Evolutionary conservation across 2,888 invertebrate genomes (phyloP).

Genomic region (Mechanitis mazaeus): DNA sequence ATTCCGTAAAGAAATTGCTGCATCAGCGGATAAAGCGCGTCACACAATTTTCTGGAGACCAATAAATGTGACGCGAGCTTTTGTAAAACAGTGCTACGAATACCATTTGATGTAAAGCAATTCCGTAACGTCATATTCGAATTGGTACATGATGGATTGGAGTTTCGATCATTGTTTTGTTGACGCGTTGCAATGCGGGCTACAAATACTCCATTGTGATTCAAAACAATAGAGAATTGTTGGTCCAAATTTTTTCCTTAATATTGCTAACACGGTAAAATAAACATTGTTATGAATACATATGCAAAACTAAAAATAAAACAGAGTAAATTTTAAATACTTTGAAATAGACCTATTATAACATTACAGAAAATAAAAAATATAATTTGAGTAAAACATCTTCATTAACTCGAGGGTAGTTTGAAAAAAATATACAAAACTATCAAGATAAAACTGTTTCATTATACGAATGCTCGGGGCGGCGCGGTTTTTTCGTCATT

Average conservation of each 20-base stretch:
- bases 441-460: conserved; percentile 7
- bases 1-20: neutral
- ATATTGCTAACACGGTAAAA: too few species aligned
- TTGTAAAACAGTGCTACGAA: conserved; percentile 1
- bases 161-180: neutral
- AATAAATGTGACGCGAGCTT: conserved; percentile 1
- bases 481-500: conserved; percentile 18
- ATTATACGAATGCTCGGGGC: conserved; percentile 7
- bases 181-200: neutral
- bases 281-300: too few species aligned
- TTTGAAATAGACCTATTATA: neutral
- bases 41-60: neutral
- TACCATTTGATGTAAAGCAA: neutral
- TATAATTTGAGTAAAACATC: neutral
- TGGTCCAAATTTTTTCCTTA: too few species aligned
- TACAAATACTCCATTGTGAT: neutral
- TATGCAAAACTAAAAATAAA: too few species aligned
- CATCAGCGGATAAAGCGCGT: neutral
- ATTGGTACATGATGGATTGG: conserved; percentile 5
- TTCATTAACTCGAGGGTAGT: neutral
- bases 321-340: too few species aligned
- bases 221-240: neutral
- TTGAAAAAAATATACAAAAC: conserved; percentile 1
- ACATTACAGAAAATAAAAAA: neutral
- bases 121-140: neutral